A percentile compares a stretch with the other conserved stretches of the same genome.
Conservation (phyloP, 2,888 invertebrate species). For the Lithophane semibrunnea region DNA sequence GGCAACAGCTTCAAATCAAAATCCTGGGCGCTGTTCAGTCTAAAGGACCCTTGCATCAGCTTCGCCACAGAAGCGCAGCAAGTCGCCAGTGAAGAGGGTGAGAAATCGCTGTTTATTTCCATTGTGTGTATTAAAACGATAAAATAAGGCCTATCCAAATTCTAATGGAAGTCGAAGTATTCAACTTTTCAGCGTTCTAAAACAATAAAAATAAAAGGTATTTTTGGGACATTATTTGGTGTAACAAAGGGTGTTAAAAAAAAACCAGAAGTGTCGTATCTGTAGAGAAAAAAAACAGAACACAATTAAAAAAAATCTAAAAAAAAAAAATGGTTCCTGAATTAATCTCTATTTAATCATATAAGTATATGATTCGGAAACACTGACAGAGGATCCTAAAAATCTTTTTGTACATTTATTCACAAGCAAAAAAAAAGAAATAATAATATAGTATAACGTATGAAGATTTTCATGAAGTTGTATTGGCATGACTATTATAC, state of each 20-base stretch:
- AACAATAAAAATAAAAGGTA: not conserved
- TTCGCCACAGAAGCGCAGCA: conserved; percentile 98
- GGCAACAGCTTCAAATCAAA: conserved; percentile 99
- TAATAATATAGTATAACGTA: too few species aligned
- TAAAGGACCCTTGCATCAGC: conserved; percentile 97
- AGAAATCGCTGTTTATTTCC: conserved; percentile 33
- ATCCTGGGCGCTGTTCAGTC: conserved; percentile 98
- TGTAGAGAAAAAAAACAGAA: too few species aligned
- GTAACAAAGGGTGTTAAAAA: too few species aligned
- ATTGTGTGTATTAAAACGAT: not conserved
- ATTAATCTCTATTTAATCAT: not conserved
- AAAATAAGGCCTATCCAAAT: not conserved
- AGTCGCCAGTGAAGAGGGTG: conserved; percentile 92
- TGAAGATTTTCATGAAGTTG: not conserved
- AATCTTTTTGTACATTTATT: not conserved
- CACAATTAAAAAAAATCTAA: too few species aligned
- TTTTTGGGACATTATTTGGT: not conserved
- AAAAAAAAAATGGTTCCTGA: too few species aligned
- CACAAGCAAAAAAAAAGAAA: too few species aligned
- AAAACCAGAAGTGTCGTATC: too few species aligned
- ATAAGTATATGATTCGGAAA: not conserved
- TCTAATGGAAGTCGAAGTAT: not conserved
- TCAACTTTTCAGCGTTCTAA: not conserved
- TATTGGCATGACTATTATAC: not conserved
- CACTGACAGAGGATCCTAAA: not conserved